Evolutionary conservation across 92 coral and sea anemone species (phyloP).

Genomic region (Meandrina meandrites): DNA sequence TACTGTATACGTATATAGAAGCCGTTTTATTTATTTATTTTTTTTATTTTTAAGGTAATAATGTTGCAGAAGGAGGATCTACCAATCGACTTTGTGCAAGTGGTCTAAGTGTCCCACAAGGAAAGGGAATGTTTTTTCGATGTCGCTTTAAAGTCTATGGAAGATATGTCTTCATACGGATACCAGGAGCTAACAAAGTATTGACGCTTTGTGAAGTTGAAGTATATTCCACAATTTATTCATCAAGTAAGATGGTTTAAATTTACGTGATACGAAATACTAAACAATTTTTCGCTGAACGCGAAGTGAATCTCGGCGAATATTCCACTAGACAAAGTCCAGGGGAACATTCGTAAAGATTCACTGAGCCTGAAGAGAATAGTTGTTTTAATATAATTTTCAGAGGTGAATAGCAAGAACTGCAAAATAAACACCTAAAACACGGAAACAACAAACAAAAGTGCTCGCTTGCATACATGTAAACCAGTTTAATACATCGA

Average conservation of each 20-base stretch:
- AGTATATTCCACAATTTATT: not conserved
- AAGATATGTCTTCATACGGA: not conserved
- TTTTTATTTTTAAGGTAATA: not conserved
- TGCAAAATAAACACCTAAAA: too few species aligned
- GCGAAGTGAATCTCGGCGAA: not conserved
- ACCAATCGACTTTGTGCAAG: not conserved
- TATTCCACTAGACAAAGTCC: not conserved
- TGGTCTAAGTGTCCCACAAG: not conserved
- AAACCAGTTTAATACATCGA: too few species aligned
- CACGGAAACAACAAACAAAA: too few species aligned
- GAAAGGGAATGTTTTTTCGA: not conserved
- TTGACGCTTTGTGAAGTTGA: slow-evolving; percentile 3
- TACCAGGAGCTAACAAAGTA: not conserved
- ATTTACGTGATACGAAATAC: too few species aligned
- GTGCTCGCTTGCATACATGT: too few species aligned
- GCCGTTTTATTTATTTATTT: too few species aligned
- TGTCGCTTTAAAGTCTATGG: not conserved
- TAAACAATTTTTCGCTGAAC: not conserved
- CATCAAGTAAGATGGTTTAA: not conserved
- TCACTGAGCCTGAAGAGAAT: too few species aligned
- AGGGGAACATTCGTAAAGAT: too few species aligned
- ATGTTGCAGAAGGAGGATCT: not conserved
- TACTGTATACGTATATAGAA: too few species aligned
- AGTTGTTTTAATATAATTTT: too few species aligned
- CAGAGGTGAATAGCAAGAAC: too few species aligned